These are phyloP conservation scores for Helogale parvula DNA, from an alignment of 2,113 vertebrate species.

Conservation along the genomic window DNA sequence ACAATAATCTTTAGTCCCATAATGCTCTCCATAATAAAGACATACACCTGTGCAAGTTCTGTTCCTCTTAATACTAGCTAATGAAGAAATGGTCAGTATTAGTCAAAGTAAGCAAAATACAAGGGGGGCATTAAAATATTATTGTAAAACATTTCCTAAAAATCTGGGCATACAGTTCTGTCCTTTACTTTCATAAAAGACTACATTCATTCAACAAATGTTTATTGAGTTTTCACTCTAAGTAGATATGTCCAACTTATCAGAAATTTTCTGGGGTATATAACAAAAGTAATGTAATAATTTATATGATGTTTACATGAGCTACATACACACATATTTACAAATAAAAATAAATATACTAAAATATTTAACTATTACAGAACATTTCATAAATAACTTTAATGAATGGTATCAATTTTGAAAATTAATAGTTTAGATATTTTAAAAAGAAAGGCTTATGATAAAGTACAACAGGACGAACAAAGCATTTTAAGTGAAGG, in stretches of 20 bases:
- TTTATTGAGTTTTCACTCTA: not conserved
- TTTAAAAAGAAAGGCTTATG: not conserved
- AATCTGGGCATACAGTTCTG: not conserved
- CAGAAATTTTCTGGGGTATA: not conserved
- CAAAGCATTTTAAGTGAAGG: not conserved
- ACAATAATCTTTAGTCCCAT: not conserved
- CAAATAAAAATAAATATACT: not conserved
- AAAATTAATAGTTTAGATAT: not conserved
- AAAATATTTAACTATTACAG: not conserved
- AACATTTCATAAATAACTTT: not conserved
- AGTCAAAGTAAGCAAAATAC: not conserved
- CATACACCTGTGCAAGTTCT: not conserved
- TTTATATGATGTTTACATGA: not conserved
- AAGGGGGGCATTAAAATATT: not conserved
- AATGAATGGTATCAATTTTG: not conserved
- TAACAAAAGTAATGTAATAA: not conserved
- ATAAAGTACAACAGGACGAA: not conserved
- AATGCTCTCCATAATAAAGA: not conserved
- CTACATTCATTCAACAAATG: not conserved
- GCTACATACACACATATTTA: not conserved
- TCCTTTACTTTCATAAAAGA: not conserved
- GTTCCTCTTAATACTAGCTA: not conserved
- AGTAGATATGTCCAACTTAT: not conserved
- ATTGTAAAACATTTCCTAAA: not conserved
- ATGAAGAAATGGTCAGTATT: not conserved